Base-by-base conservation (phyloP, 2,113 vertebrate species). In the Stigmatopora nigra region DNA sequence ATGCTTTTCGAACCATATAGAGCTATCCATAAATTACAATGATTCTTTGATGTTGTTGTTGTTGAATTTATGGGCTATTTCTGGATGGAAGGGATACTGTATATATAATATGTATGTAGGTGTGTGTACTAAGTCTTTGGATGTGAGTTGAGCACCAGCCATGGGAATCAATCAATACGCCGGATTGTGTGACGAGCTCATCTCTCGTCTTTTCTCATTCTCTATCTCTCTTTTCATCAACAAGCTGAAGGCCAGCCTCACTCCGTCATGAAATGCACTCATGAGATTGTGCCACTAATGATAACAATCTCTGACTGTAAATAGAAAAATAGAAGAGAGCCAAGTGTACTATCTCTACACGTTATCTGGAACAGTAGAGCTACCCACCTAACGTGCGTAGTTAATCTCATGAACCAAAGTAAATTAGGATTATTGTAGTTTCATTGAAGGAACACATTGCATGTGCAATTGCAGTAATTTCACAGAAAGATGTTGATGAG, bases 101-200 rank as follows among this genome's bases (percentile, higher is more conserved):
- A 41, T 41, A 41, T 41, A 41, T 10, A 41, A 31, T 61, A 72
- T 65, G 48, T 35, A 7, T 61, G 36, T 66, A 56, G 68, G 56
- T 57, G 66, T 57, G n/a, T 64, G 53, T 51, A 52, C 55, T 57
- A 36, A 75, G 85, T 83, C 83, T 83, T 87, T 88, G 83, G 58
- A 74, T 75, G 56, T 68, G 65, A 76, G 65, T 77, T 80, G 67
- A 76, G 70, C 67, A 66, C 59, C 66, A 62, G 73, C 75, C n/a
- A 70, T 72, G 67, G 79, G 73, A 73, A 83, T 86, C 85, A 86
- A 81, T 88, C 87, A 86, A 78, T 81, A 78, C 78, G 66, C 72
- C 72, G 61, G 67, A 79, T 70, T 69, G 70, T 80, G 71, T 69
- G 67, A 70, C 73, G 61, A 66, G 83, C 77, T 84, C 83, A 83